These are phyloP conservation scores for Mixornis gularis DNA, from an alignment of 2,113 vertebrate genomes.

Conservation along the genomic window DNA sequence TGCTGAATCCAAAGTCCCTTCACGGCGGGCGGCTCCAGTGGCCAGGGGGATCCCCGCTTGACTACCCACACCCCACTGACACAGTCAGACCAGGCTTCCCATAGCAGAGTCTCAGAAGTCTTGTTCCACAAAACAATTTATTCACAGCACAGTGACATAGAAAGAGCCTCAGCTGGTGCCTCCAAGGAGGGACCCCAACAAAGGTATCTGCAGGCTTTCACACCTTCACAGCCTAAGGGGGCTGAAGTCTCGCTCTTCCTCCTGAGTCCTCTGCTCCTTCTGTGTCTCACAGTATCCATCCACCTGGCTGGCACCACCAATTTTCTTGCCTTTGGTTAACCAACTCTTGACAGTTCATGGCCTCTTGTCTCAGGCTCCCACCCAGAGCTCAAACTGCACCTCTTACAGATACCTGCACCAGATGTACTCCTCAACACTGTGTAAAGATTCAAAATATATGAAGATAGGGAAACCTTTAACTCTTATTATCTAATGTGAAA, in stretches of 20 bases:
- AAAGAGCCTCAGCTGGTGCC: not conserved
- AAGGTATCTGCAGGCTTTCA: not conserved
- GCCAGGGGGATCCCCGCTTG: fast-evolving
- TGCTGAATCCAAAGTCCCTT: not conserved
- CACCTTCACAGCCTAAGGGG: not conserved
- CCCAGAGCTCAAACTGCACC: not conserved
- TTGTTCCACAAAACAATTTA: not conserved
- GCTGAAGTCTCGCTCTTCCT: not conserved
- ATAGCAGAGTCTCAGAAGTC: not conserved
- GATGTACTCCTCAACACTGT: not conserved
- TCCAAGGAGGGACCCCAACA: fast-evolving
- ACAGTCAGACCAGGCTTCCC: not conserved
- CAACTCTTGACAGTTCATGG: not conserved
- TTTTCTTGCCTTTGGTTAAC: not conserved
- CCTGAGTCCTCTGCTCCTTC: not conserved
- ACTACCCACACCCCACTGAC: not conserved
- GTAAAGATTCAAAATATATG: not conserved
- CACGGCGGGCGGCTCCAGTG: fast-evolving
- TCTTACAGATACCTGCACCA: not conserved
- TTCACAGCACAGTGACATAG: not conserved
- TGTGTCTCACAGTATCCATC: not conserved
- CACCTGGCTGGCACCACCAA: not conserved
- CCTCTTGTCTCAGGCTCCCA: not conserved
- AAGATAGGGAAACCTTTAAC: not conserved
- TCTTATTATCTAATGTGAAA: not conserved